These are phyloP conservation scores for Protophormia terraenovae DNA, from an alignment of 2,888 invertebrate genomes.

Conservation along the genomic window DNA sequence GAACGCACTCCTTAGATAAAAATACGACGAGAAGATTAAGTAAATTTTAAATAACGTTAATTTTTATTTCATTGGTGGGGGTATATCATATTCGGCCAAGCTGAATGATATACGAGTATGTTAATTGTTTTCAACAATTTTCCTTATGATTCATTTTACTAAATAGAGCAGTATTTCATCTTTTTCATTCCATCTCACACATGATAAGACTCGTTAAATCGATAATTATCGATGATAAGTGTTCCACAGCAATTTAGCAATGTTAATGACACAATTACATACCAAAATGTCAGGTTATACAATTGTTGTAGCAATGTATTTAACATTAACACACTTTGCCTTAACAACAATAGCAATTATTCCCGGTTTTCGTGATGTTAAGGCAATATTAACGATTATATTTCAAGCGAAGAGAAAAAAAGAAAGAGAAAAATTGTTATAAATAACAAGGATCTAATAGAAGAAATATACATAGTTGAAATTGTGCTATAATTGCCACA, in stretches of 20 bases:
- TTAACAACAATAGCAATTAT: conserved; percentile 41
- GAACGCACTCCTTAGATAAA: too few species aligned
- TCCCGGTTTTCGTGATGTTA: conserved; percentile 27
- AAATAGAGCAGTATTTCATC: too few species aligned
- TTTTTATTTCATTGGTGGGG: too few species aligned
- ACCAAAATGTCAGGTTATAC: not conserved
- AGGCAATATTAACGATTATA: conserved; percentile 41
- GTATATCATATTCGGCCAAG: too few species aligned
- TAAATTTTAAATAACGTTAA: too few species aligned
- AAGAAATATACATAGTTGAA: not conserved
- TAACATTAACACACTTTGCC: not conserved
- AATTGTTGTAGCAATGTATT: not conserved
- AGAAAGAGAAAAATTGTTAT: conserved; percentile 45
- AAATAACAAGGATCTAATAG: conserved; percentile 66
- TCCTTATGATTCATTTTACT: too few species aligned
- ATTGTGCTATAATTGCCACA: conserved; percentile 49
- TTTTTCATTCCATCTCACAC: too few species aligned
- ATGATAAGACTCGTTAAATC: conserved; percentile 43
- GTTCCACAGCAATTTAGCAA: conserved; percentile 36
- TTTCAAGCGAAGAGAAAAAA: not conserved
- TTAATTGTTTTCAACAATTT: too few species aligned
- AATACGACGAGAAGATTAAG: too few species aligned
- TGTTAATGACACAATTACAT: conserved; percentile 54
- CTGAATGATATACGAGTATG: too few species aligned
- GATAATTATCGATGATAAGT: conserved; percentile 53